phyloP scores from a whole-genome alignment of 2,797 vertebrate species.

The Etheostoma nigrum region DNA sequence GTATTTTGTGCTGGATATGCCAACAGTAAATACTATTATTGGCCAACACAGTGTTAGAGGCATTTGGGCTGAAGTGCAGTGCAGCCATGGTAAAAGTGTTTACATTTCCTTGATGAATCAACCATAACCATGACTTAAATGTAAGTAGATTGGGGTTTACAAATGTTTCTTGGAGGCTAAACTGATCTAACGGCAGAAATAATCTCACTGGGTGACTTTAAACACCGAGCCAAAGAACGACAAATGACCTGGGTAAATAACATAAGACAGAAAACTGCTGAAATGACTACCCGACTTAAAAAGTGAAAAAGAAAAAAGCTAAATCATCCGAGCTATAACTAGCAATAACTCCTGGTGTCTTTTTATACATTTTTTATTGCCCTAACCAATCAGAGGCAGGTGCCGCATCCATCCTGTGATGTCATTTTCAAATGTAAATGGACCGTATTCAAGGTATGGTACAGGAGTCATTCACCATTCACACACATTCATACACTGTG shows the following conservation, averaged over 20 bases:
- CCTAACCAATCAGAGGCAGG: no score
- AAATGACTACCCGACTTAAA: background rate
- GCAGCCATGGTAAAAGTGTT: conserved; percentile 13
- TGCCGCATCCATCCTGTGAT: no score
- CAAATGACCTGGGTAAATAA: background rate
- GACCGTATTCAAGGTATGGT: no score
- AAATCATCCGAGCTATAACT: no score
- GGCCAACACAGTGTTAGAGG: conserved; percentile 32
- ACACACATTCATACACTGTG: no score
- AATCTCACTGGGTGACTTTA: background rate
- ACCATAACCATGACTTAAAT: conserved; percentile 36
- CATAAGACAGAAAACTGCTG: background rate
- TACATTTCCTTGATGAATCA: conserved; percentile 17
- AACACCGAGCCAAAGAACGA: background rate
- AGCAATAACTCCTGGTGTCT: no score
- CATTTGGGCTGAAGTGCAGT: conserved; percentile 29
- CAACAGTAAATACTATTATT: conserved; percentile 38
- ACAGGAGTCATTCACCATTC: no score
- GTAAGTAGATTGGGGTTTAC: conserved; percentile 28
- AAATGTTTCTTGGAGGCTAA: conserved; percentile 23
- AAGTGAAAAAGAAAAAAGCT: background rate
- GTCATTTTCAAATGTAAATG: no score
- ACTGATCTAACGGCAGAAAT: background rate
- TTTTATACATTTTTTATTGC: no score
- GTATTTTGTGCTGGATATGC: conserved; percentile 43